These are phyloP conservation scores for Acanthurus lineatus DNA, from an alignment of 2,797 vertebrate species.

Conservation along the genomic window DNA sequence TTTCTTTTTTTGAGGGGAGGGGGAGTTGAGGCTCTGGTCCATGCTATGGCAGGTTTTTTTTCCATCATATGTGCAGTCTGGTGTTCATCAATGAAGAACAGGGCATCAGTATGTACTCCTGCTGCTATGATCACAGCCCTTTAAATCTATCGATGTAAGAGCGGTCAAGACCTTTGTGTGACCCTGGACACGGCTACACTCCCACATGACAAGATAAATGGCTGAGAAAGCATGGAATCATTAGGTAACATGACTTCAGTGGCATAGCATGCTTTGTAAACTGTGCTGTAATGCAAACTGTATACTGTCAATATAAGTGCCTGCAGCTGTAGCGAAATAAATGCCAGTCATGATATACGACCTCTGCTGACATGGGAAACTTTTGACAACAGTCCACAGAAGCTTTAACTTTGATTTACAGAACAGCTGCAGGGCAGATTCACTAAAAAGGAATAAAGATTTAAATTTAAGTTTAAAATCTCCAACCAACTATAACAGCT, in stretches of 20 bases:
- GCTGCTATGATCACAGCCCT: conserved; percentile 47
- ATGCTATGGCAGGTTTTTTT: conserved; percentile 19
- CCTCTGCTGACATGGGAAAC: neutral
- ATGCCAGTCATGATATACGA: neutral
- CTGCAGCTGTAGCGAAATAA: conserved; percentile 6
- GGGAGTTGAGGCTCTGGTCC: neutral
- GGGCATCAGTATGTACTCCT: conserved; percentile 36
- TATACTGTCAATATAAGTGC: neutral
- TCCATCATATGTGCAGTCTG: conserved; percentile 28
- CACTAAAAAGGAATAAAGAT: neutral
- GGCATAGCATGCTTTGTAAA: neutral
- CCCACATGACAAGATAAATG: conserved; percentile 16
- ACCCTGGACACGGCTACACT: conserved; percentile 33
- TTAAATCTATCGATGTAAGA: conserved; percentile 41
- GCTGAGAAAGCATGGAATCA: conserved; percentile 15
- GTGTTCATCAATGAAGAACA: conserved; percentile 33
- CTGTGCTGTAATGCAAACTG: neutral
- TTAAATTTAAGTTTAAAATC: neutral
- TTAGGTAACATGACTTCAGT: conserved; percentile 6
- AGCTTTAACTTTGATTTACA: neutral
- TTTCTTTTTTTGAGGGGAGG: neutral
- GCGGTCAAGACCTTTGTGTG: conserved; percentile 36
- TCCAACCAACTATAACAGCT: conserved; percentile 15
- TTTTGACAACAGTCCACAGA: neutral
- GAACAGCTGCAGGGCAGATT: neutral